Evolutionary conservation across 1,140 invertebrate genomes (phyloP).

Genomic region (Drosophila nannoptera): DNA sequence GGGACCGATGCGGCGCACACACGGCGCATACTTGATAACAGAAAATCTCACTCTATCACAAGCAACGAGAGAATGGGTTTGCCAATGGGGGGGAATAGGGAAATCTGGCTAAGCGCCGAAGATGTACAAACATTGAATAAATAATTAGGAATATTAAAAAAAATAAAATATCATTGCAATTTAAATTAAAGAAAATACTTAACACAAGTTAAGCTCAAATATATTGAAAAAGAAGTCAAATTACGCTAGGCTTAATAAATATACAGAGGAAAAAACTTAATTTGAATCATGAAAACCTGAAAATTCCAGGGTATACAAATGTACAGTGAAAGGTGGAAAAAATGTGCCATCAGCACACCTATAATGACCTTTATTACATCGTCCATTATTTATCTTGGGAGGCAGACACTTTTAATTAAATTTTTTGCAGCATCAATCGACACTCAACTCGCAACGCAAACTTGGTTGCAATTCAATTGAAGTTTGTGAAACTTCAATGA

Average conservation of each 20-base stretch:
- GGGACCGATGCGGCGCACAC: slow-evolving; percentile 8
- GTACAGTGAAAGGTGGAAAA: neutral
- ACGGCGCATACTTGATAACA: slow-evolving; percentile 65
- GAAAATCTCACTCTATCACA: slow-evolving; percentile 62
- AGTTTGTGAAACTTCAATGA: slow-evolving; percentile 7
- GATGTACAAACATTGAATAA: neutral
- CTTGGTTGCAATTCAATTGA: slow-evolving; percentile 16
- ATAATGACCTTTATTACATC: slow-evolving; percentile 15
- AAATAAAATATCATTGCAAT: too few relatives aligned
- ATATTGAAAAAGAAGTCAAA: too few relatives aligned
- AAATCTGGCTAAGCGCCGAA: neutral
- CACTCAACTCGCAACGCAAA: neutral
- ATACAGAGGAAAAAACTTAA: neutral
- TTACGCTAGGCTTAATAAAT: too few relatives aligned
- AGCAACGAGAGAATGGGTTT: slow-evolving; percentile 37
- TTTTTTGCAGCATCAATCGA: slow-evolving; percentile 1
- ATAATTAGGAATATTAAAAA: too few relatives aligned
- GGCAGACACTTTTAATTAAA: slow-evolving; percentile 27
- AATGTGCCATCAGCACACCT: neutral
- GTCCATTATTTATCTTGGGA: neutral
- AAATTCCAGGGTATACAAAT: neutral
- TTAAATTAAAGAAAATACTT: too few relatives aligned
- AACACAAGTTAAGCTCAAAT: too few relatives aligned
- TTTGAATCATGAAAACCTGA: neutral
- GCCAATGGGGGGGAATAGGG: neutral